These are phyloP conservation scores for Coturnix japonica DNA, from an alignment of 2,113 vertebrate species.

Conservation along the genomic window DNA sequence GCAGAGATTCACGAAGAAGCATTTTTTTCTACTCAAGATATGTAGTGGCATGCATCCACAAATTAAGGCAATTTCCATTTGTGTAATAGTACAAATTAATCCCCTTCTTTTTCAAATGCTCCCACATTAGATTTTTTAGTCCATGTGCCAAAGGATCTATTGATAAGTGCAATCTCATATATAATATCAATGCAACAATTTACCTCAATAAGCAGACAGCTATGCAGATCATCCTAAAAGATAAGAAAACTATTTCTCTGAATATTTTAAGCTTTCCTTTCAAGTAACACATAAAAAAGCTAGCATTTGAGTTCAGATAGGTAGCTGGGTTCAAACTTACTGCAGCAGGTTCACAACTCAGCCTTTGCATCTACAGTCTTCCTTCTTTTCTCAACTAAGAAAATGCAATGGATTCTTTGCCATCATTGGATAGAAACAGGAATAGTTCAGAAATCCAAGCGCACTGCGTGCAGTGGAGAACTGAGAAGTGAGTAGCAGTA, in stretches of 20 bases:
- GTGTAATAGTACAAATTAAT: neutral
- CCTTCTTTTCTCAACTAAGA: neutral
- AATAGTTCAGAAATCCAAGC: neutral
- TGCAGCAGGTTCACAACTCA: neutral
- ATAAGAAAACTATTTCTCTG: conserved; percentile 51
- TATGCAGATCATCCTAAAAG: conserved; percentile 43
- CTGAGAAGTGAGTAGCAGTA: neutral
- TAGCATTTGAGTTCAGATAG: conserved; percentile 2
- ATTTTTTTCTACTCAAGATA: conserved; percentile 6
- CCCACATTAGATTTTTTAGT: conserved; percentile 24
- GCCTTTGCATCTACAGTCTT: neutral
- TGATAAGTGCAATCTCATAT: conserved; percentile 29
- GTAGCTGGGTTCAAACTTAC: neutral
- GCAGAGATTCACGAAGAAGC: neutral
- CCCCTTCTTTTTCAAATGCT: conserved; percentile 38
- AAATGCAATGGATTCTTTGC: neutral
- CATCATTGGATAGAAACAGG: neutral
- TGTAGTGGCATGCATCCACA: neutral
- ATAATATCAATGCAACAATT: neutral
- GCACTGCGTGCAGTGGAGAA: neutral
- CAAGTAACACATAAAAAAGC: conserved; percentile 26
- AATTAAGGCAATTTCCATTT: conserved; percentile 6
- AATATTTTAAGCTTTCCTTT: conserved; percentile 41
- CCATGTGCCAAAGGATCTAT: conserved; percentile 21
- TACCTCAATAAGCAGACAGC: conserved; percentile 8